Evolutionary conservation across 1,140 invertebrate species (phyloP).

Genomic region (Medauroidea extradentata): DNA sequence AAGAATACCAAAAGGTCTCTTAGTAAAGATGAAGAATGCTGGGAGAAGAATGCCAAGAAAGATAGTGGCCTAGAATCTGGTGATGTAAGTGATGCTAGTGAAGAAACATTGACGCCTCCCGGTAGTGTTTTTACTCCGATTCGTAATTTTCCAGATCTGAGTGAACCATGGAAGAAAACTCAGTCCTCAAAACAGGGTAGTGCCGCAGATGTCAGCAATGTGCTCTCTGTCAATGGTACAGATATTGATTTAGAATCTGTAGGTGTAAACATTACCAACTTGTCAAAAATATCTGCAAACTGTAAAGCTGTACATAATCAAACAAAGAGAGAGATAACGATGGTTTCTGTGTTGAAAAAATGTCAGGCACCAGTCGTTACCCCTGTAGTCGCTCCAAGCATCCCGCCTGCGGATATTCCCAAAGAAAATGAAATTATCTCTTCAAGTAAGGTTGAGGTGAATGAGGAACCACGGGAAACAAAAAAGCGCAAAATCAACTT

Average conservation of each 20-base stretch:
- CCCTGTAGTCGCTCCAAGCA: too few relatives aligned
- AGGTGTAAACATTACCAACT: neutral
- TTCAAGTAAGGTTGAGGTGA: neutral
- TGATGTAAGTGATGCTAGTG: constrained; percentile 41
- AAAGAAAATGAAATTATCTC: too few relatives aligned
- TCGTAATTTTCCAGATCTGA: too few relatives aligned
- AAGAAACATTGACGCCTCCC: constrained; percentile 25
- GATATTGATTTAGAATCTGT: neutral
- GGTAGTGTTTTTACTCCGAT: too few relatives aligned
- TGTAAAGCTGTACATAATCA: neutral
- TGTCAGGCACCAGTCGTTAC: constrained; percentile 13
- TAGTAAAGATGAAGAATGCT: constrained; percentile 17
- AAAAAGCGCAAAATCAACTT: constrained; percentile 48
- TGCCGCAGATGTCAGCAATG: neutral
- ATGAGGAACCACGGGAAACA: constrained; percentile 11
- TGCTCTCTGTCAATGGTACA: constrained; percentile 8
- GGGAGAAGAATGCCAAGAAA: constrained; percentile 38
- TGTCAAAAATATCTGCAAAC: neutral
- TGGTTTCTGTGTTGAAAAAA: constrained; percentile 43
- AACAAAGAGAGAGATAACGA: constrained; percentile 25
- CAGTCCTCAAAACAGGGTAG: too few relatives aligned
- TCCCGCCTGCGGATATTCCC: too few relatives aligned
- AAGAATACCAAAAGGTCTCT: constrained; percentile 17
- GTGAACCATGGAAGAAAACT: too few relatives aligned
- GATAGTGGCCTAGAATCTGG: constrained; percentile 44